Conservation (phyloP, 2,888 invertebrate species). For the Napeogenes sylphis region DNA sequence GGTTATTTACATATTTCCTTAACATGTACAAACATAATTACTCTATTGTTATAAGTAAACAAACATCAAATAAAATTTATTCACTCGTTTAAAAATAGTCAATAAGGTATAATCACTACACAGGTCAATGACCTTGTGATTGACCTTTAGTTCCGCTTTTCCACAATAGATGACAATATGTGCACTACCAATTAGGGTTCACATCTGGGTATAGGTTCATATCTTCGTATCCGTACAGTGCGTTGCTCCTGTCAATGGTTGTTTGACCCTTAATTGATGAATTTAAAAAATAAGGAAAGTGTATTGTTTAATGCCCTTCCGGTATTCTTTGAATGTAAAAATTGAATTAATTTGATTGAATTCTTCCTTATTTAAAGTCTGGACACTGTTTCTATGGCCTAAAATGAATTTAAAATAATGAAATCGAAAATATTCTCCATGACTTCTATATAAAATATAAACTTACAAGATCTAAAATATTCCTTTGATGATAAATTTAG, state of each 20-base stretch:
- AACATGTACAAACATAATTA: conserved; percentile 9
- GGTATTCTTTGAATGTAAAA: conserved; percentile 13
- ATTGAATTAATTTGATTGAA: conserved; percentile 1
- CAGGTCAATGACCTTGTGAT: conserved; percentile 37
- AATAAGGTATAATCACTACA: conserved; percentile 36
- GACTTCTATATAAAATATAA: too few species aligned
- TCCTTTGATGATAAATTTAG: too few species aligned
- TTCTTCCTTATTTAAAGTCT: neutral
- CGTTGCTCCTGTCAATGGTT: conserved; percentile 56
- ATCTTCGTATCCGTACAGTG: conserved; percentile 34
- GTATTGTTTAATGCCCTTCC: conserved; percentile 39
- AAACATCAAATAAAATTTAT: conserved; percentile 33
- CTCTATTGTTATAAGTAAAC: conserved; percentile 29
- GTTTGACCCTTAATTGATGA: conserved; percentile 46
- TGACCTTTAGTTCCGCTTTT: conserved; percentile 38
- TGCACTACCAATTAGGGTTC: conserved; percentile 42
- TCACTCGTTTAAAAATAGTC: conserved; percentile 39
- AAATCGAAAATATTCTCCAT: too few species aligned
- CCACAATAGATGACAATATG: conserved; percentile 43
- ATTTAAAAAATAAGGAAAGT: conserved; percentile 44
- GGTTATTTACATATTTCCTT: too few species aligned
- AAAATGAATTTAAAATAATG: too few species aligned
- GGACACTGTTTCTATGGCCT: neutral
- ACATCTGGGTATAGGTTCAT: conserved; percentile 37
- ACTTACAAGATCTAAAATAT: too few species aligned